Conservation (phyloP, 2,888 invertebrate species). For the Nysson spinosus region DNA sequence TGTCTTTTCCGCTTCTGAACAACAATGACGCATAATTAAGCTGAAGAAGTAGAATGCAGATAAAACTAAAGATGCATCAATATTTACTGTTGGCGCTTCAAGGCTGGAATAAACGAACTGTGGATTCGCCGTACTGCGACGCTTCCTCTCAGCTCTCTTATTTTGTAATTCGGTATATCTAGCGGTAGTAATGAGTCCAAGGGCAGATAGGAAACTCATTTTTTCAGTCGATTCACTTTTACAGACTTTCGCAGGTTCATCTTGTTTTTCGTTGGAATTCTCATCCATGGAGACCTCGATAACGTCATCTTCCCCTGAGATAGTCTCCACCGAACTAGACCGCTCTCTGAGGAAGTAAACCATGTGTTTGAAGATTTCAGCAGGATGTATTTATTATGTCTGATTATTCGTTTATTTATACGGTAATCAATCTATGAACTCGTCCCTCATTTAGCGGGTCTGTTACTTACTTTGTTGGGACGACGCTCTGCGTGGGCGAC, state of each 20-base stretch:
- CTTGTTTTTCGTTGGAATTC: slow-evolving; percentile 58
- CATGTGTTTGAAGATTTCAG: no score
- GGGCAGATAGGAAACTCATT: slow-evolving; percentile 75
- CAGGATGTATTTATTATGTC: no score
- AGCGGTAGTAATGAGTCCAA: slow-evolving; percentile 78
- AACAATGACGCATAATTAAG: background rate
- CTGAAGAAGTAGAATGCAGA: no score
- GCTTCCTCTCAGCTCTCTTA: slow-evolving; percentile 79
- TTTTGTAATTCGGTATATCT: slow-evolving; percentile 79
- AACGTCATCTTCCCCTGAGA: slow-evolving; percentile 69
- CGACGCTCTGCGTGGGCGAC: slow-evolving; percentile 48
- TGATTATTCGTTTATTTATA: no score
- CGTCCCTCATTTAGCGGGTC: background rate
- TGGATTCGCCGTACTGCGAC: slow-evolving; percentile 80
- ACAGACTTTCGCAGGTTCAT: slow-evolving; percentile 46
- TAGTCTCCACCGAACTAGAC: slow-evolving; percentile 66
- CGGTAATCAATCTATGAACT: background rate
- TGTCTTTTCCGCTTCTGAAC: slow-evolving; percentile 78
- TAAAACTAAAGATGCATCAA: no score
- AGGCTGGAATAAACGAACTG: slow-evolving; percentile 79
- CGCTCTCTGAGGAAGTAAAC: slow-evolving; percentile 56
- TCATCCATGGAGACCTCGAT: slow-evolving; percentile 66
- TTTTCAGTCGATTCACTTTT: slow-evolving; percentile 64
- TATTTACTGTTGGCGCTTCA: slow-evolving; percentile 67
- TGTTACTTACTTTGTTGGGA: slow-evolving; percentile 61